Base-by-base conservation (phyloP, 2,888 invertebrate genomes). In the Mactromeris polynyma region DNA sequence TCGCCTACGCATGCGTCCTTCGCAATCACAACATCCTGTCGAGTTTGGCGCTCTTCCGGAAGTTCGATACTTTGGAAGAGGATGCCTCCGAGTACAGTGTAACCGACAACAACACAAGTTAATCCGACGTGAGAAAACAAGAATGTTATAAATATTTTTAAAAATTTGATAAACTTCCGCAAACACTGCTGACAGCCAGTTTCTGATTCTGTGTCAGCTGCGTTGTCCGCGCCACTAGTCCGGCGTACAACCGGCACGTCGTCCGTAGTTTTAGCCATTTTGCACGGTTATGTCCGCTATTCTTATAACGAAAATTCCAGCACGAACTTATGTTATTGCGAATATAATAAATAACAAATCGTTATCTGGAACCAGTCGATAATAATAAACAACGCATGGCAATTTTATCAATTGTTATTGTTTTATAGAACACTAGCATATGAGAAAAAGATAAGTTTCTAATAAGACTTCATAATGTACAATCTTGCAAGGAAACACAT, bases 121-220 rank as follows among this genome's bases (percentile, higher is more conserved):
- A 92, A 73, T 80, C 92, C 92, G 17, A 92, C 86, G 54, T 91
- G 90, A 31, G 92, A 92, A 64, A 92, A 89, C 38, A 92, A 58
- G 58, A 92, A 92, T 33, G 88, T 64, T 1, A 92, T 54, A 80
- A 91, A 87, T 33, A 58, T 46, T 85, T 89, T 90, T 17, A 90
- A 54, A 40, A 85, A 87, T 79, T 81, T 84, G n/a, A 89, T 64
- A 21, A 85, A 58, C 36, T 86, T 83, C 9, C 86, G 64, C 7
- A 78, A 82, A 21, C 84, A 73, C 6, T 77, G 31, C 36, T 87
- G 79, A 11, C 77, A 82, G n/a, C 78, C 80, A 21, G 86, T 85
- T 79, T 87, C 88, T 33, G 46, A 21, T 1, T 54, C 40, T 46
- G 17, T 31, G 7, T 81, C 83, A 33, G 11, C 42, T 9, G 21